Base-by-base conservation (phyloP, 2,797 vertebrate species). In the Xyrichtys novacula region DNA sequence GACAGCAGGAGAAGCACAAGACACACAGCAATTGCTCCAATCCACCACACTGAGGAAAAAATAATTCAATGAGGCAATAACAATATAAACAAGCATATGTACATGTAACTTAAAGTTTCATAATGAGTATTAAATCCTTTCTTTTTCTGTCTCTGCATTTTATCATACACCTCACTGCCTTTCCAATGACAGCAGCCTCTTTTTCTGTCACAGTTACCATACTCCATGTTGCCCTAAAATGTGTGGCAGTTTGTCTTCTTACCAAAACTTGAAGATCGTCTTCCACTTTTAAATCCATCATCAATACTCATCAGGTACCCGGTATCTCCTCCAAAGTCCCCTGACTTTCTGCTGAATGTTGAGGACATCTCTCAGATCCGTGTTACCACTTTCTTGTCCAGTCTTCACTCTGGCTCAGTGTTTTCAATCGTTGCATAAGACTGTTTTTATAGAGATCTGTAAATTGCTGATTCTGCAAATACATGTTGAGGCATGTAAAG, bases 1-100 rank as follows among this genome's bases (percentile, higher is more conserved):
- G 23, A 32, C 58, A 85, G 60, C 25, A 84, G 70, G 22, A 81
- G 39, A 50, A 84, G 31, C 42, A 48, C 72, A 46, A 83, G 26
- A 26, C 48, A 61, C 28, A 59, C 25, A 2, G 17, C 46, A 56
- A 28, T 64, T 54, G 23, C 55, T 71, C 46, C 49, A 46, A 55
- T 56, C 56, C 59, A 69, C 16, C 58, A 65, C 15, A 36, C 77
- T 85, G 60, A 39, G 52, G 12, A 22, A 49, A 14, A 59, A 23
- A 49, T n/a, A 0, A 42, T 14, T 15, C 4, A 11, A 7, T 19
- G 1, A 52, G 23, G n/a, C 12, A 54, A 32, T n/a, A 11, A 29
- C 47, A 75, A 71, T 1, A 39, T 4, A 53, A 54, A 59, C 5
- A 44, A 22, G 11, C 6, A 14, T 12, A 6, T 43, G 1, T 1